Conservation (phyloP, 1,140 invertebrate species). For the Chlorops oryzae region DNA sequence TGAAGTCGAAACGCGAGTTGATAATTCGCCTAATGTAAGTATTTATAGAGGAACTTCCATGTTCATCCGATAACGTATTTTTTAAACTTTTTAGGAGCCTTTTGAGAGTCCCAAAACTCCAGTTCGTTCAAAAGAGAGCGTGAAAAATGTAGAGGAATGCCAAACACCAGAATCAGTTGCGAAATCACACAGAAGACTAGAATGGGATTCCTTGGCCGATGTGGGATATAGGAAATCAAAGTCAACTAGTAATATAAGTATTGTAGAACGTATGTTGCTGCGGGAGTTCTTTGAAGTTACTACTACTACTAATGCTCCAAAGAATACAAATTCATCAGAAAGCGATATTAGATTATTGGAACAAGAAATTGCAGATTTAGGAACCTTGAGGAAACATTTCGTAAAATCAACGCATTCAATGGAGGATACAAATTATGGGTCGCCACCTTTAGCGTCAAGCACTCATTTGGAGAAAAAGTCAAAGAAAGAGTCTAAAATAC, state of each 20-base stretch:
- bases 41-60: no score
- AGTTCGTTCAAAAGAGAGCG: no score
- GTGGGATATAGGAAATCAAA: conserved; percentile 36
- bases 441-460: conserved; percentile 33
- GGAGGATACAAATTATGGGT: conserved; percentile 2
- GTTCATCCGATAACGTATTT: no score
- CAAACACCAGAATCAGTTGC: conserved; percentile 39
- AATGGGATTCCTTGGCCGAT: conserved; percentile 45
- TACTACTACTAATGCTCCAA: background rate
- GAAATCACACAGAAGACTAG: conserved; percentile 36
- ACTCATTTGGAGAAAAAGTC: conserved; percentile 26
- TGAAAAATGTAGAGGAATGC: no score
- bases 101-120: no score
- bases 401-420: background rate
- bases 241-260: conserved; percentile 42
- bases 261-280: conserved; percentile 35
- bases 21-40: no score
- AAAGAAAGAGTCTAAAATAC: no score
- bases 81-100: no score
- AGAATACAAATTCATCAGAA: conserved; percentile 21
- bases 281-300: conserved; percentile 23
- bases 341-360: conserved; percentile 25
- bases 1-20: no score
- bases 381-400: background rate
- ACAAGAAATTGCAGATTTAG: background rate